Base-by-base conservation (phyloP, 2,888 invertebrate genomes). In the Melolontha melolontha region DNA sequence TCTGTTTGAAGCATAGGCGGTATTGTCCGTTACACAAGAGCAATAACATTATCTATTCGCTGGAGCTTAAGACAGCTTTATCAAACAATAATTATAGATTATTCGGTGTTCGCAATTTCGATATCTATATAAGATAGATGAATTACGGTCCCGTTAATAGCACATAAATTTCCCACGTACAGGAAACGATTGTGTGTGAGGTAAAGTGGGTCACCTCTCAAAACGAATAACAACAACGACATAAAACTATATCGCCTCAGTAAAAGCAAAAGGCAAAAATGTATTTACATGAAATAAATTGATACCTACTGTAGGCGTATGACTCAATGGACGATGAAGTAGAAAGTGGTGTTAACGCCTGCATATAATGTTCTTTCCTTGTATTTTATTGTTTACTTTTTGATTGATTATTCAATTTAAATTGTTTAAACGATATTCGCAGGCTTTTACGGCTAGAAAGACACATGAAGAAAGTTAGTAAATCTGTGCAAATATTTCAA, bases 121-220 rank as follows among this genome's bases (percentile, higher is more conserved):
- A 7, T 39, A 47, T 62, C 59, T 62, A 47, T 34, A 34, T 6
- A 16, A 34, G 47, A 47, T 17, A 8, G 47, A 12, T 34, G n/a
- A 47, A 47, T 62, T 14, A 14, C 44, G 10, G 34, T 34, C 12
- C n/a, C 27, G 59, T 16, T 10, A 47, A 47, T 22, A n/a, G 47
- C 10, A 8, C 12, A 62, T 62, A 62, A 47, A 39, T 62, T 62
- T 47, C 1, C 34, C 8, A 10, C 1, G n/a, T 62, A 39, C 59
- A 47, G 59, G 59, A 62, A 62, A 29, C 39, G 47, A n/a, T 14
- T 22, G 47, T 49, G 49, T 27, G 29, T 27, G 27, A 12, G 16
- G 0, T n/a, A 47, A 62, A 62, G 34, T 62, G 42, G 59, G 59
- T 49, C 59, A 34, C 59, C 54, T n/a, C 14, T 54, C 54, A 40